Evolutionary conservation across 2,888 invertebrate genomes (phyloP).

Genomic region (Allolobophora icterica): DNA sequence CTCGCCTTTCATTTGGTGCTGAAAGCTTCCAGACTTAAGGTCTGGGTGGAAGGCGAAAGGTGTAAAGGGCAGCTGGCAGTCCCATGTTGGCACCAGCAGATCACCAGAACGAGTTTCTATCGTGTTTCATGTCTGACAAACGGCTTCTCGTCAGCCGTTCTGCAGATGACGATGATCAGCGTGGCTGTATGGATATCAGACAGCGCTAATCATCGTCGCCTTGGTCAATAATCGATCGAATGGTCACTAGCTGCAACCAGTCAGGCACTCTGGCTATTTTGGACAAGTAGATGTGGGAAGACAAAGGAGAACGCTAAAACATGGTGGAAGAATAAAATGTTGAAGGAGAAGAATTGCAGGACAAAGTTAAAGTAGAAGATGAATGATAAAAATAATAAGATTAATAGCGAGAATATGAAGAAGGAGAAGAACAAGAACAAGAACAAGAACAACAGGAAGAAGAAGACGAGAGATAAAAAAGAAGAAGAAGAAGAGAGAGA

Average conservation of each 20-base stretch:
- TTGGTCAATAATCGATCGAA: background rate
- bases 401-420: background rate
- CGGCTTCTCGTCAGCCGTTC: background rate
- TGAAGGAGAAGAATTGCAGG: background rate
- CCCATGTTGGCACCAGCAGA: background rate
- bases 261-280: background rate
- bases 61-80: background rate
- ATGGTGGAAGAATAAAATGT: background rate
- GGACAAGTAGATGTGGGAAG: background rate
- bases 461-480: background rate
- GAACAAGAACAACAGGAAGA: background rate
- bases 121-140: conserved; percentile 17
- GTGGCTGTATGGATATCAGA: background rate
- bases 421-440: background rate
- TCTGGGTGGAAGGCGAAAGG: background rate
- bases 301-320: background rate
- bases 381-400: background rate
- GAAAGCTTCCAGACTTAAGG: conserved; percentile 17
- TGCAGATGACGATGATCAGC: background rate
- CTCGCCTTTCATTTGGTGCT: background rate
- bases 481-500: background rate
- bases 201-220: background rate
- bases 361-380: background rate
- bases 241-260: background rate
- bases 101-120: background rate